These are phyloP conservation scores for Rhizoglyphus robini DNA, from an alignment of 1,140 invertebrate genomes.

Conservation along the genomic window DNA sequence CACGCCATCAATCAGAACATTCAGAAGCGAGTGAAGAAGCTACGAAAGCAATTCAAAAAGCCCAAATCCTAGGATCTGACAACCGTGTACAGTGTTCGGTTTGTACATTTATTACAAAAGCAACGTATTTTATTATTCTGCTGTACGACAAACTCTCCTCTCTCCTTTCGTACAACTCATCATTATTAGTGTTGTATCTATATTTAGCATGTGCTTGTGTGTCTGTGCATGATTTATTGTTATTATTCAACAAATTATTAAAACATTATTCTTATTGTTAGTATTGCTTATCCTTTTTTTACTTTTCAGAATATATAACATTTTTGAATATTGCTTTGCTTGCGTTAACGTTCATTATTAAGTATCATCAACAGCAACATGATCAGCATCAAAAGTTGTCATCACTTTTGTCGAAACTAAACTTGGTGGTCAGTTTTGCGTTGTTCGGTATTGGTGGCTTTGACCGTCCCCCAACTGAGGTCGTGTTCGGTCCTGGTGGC, in stretches of 20 bases:
- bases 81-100: no score
- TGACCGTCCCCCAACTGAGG: background rate
- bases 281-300: no score
- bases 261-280: background rate
- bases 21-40: background rate
- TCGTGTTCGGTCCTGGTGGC: no score
- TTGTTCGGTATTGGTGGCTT: background rate
- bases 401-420: slow-evolving; percentile 4
- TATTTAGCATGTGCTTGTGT: no score
- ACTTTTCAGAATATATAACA: no score
- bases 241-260: background rate
- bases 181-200: no score
- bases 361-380: background rate
- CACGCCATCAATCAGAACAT: background rate
- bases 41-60: background rate
- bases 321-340: background rate
- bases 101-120: no score
- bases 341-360: background rate
- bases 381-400: slow-evolving; percentile 8
- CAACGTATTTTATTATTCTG: no score
- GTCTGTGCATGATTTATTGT: background rate
- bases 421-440: background rate
- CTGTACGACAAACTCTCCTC: no score
- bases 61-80: no score
- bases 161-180: no score